Percentiles rank a stretch among this genome's conserved stretches.
Evolutionary conservation across 2,888 invertebrate genomes (phyloP).

Genomic region (Zaprionus lineosus): DNA sequence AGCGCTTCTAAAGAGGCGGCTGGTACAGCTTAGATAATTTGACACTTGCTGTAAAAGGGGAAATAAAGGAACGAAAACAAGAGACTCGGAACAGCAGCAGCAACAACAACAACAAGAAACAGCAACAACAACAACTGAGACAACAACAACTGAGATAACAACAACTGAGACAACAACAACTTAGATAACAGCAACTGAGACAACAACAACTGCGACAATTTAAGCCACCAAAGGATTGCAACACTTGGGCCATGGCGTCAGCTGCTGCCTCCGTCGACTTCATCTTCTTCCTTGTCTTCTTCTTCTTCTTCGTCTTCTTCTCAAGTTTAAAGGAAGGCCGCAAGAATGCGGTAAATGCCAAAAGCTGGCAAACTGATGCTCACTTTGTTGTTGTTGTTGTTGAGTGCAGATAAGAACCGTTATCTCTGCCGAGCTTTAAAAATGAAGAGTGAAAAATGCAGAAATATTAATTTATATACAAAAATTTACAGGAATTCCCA

Average conservation of each 20-base stretch:
- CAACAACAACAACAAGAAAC: no score
- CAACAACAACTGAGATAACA: no score
- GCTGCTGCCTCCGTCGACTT: conserved; percentile 8
- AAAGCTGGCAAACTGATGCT: conserved; percentile 18
- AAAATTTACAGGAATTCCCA: no score
- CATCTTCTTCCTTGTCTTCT: neutral
- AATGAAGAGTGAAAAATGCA: neutral
- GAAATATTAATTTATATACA: no score
- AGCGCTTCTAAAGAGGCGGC: neutral
- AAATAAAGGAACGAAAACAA: neutral
- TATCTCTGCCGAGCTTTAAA: conserved; percentile 8
- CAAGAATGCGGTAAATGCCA: conserved; percentile 36
- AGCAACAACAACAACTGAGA: no score
- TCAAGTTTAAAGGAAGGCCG: conserved; percentile 27
- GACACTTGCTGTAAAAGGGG: conserved; percentile 40
- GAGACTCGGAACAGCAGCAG: no score
- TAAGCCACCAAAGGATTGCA: conserved; percentile 58
- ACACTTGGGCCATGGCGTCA: conserved; percentile 29
- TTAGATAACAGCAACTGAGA: no score
- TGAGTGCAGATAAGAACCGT: conserved; percentile 20
- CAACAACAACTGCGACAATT: no score
- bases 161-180: no score
- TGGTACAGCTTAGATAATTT: conserved; percentile 32
- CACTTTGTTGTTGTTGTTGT: neutral
- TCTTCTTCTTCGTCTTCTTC: neutral